phyloP scores from a whole-genome alignment of 1,140 invertebrate genomes.

The Drosophila lini region DNA sequence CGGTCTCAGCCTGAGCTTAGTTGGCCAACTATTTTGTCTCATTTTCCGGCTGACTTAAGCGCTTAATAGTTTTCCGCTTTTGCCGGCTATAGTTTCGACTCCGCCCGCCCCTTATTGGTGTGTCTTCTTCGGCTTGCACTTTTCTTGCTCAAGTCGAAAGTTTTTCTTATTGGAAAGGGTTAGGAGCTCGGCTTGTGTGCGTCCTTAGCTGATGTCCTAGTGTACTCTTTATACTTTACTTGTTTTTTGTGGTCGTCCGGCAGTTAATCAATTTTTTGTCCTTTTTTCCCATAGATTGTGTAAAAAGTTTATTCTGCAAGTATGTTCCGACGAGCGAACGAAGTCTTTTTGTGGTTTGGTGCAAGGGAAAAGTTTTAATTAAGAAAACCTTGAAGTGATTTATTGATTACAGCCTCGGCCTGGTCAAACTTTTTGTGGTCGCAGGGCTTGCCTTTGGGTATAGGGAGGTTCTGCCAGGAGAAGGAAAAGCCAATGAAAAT shows the following conservation, averaged over 20 bases:
- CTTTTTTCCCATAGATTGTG: conserved; percentile 48
- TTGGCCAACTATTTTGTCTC: conserved; percentile 81
- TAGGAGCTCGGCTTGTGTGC: conserved; percentile 50
- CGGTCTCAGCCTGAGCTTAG: conserved; percentile 21
- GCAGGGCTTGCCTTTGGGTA: conserved; percentile 2
- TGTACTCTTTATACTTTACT: conserved; percentile 6
- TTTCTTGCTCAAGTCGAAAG: conserved; percentile 77
- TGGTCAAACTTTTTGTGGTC: conserved; percentile 55
- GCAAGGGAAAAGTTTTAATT: conserved; percentile 82
- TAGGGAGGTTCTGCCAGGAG: conserved; percentile 1
- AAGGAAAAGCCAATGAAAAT: conserved; percentile 13
- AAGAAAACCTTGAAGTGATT: conserved; percentile 84
- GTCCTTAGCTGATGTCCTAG: conserved; percentile 19
- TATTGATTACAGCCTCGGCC: conserved; percentile 74
- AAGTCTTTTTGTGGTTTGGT: conserved; percentile 67
- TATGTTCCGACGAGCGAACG: conserved; percentile 23
- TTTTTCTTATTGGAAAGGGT: conserved; percentile 70
- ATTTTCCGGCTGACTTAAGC: conserved; percentile 84
- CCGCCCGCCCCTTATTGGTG: conserved; percentile 6
- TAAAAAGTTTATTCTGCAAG: conserved; percentile 47
- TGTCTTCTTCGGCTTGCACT: conserved; percentile 47
- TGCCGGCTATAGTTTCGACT: conserved; percentile 28
- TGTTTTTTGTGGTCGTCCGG: conserved; percentile 67
- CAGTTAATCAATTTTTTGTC: conserved; percentile 80
- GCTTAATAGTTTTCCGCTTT: conserved; percentile 81